Conservation (phyloP, 2,888 invertebrate genomes). For the Tyria jacobaeae region DNA sequence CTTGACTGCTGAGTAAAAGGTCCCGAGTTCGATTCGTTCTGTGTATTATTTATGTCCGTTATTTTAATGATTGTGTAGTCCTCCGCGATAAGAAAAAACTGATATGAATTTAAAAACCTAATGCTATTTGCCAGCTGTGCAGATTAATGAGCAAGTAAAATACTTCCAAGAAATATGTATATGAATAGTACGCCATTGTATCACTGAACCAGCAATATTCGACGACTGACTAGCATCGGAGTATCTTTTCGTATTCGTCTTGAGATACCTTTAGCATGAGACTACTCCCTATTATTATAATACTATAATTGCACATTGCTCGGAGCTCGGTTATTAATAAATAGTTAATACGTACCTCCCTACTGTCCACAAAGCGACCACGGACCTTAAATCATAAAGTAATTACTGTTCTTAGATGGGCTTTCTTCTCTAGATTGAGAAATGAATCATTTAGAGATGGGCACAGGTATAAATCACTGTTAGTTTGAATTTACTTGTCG, state of each 20-base stretch:
- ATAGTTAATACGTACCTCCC: slow-evolving; percentile 58
- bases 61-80: no score
- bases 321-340: slow-evolving; percentile 76
- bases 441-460: slow-evolving; percentile 68
- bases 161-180: slow-evolving; percentile 25
- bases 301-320: slow-evolving; percentile 70
- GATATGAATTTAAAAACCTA: no score
- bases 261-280: slow-evolving; percentile 54
- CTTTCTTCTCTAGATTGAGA: slow-evolving; percentile 73
- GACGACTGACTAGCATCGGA: slow-evolving; percentile 56
- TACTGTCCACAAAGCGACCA: slow-evolving; percentile 69
- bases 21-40: no score
- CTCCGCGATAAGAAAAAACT: no score
- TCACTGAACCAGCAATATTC: slow-evolving; percentile 54
- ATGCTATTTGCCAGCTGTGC: not conserved
- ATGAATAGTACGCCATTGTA: slow-evolving; percentile 49
- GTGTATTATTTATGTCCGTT: no score
- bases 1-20: no score
- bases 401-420: slow-evolving; percentile 72
- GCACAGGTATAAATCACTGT: slow-evolving; percentile 54
- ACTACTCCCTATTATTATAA: slow-evolving; percentile 77
- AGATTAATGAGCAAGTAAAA: slow-evolving; percentile 30
- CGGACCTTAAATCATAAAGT: slow-evolving; percentile 76
- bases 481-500: slow-evolving; percentile 25
- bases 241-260: slow-evolving; percentile 62